Evolutionary conservation across 1,140 invertebrate species (phyloP), one percentile per base, ranked within the genome.

Genomic region (Mercenaria mercenaria): DNA sequence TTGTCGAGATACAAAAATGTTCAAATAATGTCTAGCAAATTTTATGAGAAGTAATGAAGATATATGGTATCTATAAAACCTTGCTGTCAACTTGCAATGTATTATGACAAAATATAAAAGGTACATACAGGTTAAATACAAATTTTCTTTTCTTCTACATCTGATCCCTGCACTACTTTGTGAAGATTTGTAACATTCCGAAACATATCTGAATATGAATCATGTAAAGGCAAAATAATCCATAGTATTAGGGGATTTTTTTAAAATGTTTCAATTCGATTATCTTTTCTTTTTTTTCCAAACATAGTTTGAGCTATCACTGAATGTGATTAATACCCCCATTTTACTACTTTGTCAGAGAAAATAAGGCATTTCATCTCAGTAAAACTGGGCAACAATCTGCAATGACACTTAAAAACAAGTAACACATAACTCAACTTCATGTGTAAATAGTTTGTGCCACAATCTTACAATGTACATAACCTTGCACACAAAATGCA

Each of bases 1-100:
- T 80, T 80, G 76, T 80, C 76, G 76, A 52, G 76, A 80, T 80
- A 52, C 43, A 80, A 80, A 50, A 34, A 80, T 80, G 41, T 80
- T 52, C 41, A 80, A 80, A 56, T 37, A 52, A 32, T 29, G n/a
- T 80, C 32, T 20, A 47, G 43, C n/a, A 47, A 80, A 52, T 56
- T 47, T 56, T 80, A 37, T 80, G 29, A 43, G 50, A 80, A 52
- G n/a, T 80, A 80, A 80, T 80, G 76, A 52, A 80, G 76, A 80
- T 80, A 80, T 80, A 80, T 80, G 34, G 50, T 23, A 11, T 41
- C 32, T 41, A n/a, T 64, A 64, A 64, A 64, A 64, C 59, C 59
- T 64, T 29, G n/a, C 59, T 64, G 59, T 64, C 59, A 64, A 64
- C 59, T 29, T n/a, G 20, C 59, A 64, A 64, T 29, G 23, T 64